Percentiles rank a stretch among this genome's conserved stretches.
These are phyloP conservation scores for Hyperoplus immaculatus DNA, from an alignment of 2,797 vertebrate genomes.

Conservation along the genomic window DNA sequence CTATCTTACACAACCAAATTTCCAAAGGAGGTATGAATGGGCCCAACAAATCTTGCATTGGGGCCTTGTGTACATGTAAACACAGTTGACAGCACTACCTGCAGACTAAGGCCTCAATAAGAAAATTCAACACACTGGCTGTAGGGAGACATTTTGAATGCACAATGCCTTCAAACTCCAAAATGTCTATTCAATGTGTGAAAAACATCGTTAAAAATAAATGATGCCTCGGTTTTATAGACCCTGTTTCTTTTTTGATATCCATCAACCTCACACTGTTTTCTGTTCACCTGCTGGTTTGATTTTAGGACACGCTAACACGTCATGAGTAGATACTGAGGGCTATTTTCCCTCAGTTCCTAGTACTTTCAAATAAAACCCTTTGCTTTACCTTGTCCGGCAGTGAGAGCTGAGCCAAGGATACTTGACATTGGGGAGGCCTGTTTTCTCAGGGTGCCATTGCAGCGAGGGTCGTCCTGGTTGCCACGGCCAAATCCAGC, in stretches of 20 bases:
- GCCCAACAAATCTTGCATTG: background rate
- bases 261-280: conserved; percentile 1
- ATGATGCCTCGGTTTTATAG: background rate
- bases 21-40: background rate
- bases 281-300: background rate
- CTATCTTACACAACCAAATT: background rate
- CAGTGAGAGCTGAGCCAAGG: conserved; percentile 60
- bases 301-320: conserved; percentile 1
- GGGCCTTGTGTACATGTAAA: background rate
- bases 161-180: background rate
- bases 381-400: conserved; percentile 71
- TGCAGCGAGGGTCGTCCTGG: conserved; percentile 94
- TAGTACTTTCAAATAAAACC: background rate
- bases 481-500: conserved; percentile 73
- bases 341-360: background rate
- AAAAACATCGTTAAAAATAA: background rate
- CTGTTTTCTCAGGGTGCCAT: conserved; percentile 94
- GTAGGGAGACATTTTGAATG: background rate
- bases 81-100: background rate
- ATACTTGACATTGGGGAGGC: conserved; percentile 79
- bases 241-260: conserved; percentile 2
- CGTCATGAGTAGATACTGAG: background rate
- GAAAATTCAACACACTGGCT: background rate
- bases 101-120: background rate
- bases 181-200: background rate